Evolutionary conservation across 1,140 invertebrate genomes (phyloP).

Genomic region (Atta colombica): DNA sequence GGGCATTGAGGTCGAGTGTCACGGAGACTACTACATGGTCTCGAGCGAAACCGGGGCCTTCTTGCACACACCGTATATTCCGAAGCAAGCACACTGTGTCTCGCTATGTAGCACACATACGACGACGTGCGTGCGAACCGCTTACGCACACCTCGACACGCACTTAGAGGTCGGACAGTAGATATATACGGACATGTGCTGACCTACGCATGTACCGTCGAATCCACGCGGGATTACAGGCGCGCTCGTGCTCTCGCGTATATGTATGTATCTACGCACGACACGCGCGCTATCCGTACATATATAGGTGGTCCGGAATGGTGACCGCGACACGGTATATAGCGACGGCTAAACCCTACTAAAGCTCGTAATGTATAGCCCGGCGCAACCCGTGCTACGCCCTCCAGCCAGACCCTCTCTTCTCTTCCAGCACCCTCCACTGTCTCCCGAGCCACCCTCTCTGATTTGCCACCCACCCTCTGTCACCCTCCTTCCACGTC

Average conservation of each 20-base stretch:
- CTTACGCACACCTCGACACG: conserved; percentile 39
- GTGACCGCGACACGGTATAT: conserved; percentile 82
- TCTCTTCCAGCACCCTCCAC: conserved; percentile 36
- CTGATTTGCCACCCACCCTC: conserved; percentile 35
- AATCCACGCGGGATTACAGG: conserved; percentile 45
- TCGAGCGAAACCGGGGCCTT: conserved; percentile 19
- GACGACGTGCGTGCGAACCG: conserved; percentile 20
- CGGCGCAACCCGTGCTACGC: conserved; percentile 75
- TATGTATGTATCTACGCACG: conserved; percentile 21
- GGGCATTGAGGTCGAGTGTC: conserved; percentile 73
- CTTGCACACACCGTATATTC: conserved; percentile 21
- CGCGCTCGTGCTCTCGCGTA: neutral
- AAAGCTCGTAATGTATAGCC: conserved; percentile 83
- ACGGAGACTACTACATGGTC: conserved; percentile 66
- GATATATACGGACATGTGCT: conserved; percentile 17
- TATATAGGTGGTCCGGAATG: conserved; percentile 76
- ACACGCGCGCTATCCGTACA: conserved; percentile 15
- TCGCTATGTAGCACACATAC: conserved; percentile 59
- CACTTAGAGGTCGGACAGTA: conserved; percentile 44
- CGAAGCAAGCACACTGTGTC: conserved; percentile 23
- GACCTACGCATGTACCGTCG: conserved; percentile 42
- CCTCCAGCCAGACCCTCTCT: conserved; percentile 70
- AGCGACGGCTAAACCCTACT: conserved; percentile 79
- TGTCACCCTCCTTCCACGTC: neutral
- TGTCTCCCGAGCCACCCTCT: conserved; percentile 40